phyloP scores from a whole-genome alignment of 2,797 vertebrate genomes.

The Threskiornis aethiopicus region DNA sequence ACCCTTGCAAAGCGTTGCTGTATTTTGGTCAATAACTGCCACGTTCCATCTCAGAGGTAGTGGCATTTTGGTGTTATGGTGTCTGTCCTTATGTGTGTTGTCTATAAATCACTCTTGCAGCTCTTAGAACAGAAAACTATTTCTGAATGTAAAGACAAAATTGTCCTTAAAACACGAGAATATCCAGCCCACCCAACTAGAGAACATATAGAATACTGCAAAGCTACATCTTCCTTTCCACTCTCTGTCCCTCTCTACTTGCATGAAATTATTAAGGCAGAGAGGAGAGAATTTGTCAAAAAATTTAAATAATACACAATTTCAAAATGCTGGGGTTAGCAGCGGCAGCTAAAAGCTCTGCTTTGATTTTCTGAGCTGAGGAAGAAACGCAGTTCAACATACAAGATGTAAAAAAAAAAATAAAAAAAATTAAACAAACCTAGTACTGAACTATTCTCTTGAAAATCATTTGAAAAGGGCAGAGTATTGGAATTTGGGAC shows the following conservation, averaged over 20 bases:
- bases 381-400: constrained; percentile 52
- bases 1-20: neutral
- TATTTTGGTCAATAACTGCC: constrained; percentile 3
- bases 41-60: neutral
- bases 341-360: constrained; percentile 38
- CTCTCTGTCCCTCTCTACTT: neutral
- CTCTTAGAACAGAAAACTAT: neutral
- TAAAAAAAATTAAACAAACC: neutral
- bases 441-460: constrained; percentile 59
- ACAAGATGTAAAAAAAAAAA: constrained; percentile 12
- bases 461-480: constrained; percentile 77
- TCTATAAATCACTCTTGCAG: neutral
- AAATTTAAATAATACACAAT: constrained; percentile 71
- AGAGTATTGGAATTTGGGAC: constrained; percentile 77
- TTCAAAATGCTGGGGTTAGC: constrained; percentile 65
- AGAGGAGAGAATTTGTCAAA: constrained; percentile 54
- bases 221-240: neutral
- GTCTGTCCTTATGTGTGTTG: neutral
- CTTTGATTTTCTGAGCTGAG: constrained; percentile 53
- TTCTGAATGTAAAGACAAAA: neutral
- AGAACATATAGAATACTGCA: neutral
- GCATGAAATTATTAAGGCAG: constrained; percentile 51
- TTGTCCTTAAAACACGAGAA: neutral
- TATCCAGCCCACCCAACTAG: neutral
- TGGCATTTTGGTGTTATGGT: neutral